Percentiles rank a stretch among this genome's conserved stretches.
phyloP scores from a whole-genome alignment of 2,888 invertebrate species.

The Drosophila testacea region DNA sequence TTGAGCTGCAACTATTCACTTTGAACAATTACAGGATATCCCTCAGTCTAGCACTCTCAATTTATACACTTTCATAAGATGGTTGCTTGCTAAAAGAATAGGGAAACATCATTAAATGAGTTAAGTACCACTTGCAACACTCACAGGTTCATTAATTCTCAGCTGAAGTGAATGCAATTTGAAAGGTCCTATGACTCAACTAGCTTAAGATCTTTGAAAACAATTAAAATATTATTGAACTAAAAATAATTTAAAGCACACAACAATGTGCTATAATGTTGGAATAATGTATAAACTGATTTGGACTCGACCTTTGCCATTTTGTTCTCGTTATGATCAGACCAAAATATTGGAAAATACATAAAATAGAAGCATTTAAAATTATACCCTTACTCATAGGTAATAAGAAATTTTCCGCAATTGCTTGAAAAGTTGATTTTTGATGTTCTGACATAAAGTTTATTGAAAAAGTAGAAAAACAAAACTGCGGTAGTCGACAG shows the following conservation, averaged over 20 bases:
- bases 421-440: slow-evolving; percentile 44
- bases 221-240: neutral
- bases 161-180: slow-evolving; percentile 5
- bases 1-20: neutral
- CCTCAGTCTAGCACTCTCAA: neutral
- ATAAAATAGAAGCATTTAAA: slow-evolving; percentile 38
- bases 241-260: slow-evolving; percentile 7
- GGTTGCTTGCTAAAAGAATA: neutral
- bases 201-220: neutral
- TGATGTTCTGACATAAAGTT: slow-evolving; percentile 30
- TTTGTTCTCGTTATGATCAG: slow-evolving; percentile 12
- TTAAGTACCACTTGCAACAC: slow-evolving; percentile 21
- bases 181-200: slow-evolving; percentile 8
- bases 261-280: slow-evolving; percentile 17
- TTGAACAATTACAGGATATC: neutral
- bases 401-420: slow-evolving; percentile 30
- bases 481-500: neutral
- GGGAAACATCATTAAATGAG: slow-evolving; percentile 21
- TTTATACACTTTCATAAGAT: neutral
- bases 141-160: slow-evolving; percentile 25
- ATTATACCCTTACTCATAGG: slow-evolving; percentile 25
- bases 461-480: neutral
- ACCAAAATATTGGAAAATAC: slow-evolving; percentile 24
- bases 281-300: slow-evolving; percentile 1
- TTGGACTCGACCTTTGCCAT: slow-evolving; percentile 9